These are phyloP conservation scores for Drosophila tanythrix DNA, from an alignment of 2,888 invertebrate genomes.

Conservation along the genomic window DNA sequence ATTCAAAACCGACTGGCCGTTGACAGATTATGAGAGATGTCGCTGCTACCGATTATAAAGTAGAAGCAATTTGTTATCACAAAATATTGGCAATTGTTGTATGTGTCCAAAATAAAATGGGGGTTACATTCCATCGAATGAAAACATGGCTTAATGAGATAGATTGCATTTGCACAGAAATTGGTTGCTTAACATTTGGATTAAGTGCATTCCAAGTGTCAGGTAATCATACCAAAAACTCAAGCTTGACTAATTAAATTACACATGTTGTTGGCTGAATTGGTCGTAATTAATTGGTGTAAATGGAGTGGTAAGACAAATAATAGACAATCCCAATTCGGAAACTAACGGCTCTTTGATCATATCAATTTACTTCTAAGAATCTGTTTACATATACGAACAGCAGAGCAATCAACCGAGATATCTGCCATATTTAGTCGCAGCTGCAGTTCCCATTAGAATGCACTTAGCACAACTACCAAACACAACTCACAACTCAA, in stretches of 20 bases:
- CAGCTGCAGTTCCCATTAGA: background rate
- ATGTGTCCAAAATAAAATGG: conserved; percentile 4
- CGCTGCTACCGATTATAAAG: background rate
- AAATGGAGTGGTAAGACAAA: background rate
- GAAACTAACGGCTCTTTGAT: background rate
- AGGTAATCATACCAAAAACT: background rate
- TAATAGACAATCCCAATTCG: background rate
- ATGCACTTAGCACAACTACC: background rate
- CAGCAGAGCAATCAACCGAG: background rate
- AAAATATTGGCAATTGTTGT: conserved; percentile 1
- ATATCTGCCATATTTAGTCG: background rate
- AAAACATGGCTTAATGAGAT: background rate
- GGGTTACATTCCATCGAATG: background rate
- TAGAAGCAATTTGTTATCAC: conserved; percentile 10
- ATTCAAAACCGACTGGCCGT: background rate
- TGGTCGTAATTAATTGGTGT: background rate
- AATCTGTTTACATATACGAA: too few species aligned
- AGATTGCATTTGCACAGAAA: background rate
- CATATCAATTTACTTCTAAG: background rate
- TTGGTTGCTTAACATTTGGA: background rate
- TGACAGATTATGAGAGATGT: conserved; percentile 19
- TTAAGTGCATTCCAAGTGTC: background rate
- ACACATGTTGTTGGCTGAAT: too few species aligned
- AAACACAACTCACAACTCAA: background rate
- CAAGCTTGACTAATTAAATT: background rate